Conservation (phyloP, 2,888 invertebrate genomes). For the Agrotis puta region DNA sequence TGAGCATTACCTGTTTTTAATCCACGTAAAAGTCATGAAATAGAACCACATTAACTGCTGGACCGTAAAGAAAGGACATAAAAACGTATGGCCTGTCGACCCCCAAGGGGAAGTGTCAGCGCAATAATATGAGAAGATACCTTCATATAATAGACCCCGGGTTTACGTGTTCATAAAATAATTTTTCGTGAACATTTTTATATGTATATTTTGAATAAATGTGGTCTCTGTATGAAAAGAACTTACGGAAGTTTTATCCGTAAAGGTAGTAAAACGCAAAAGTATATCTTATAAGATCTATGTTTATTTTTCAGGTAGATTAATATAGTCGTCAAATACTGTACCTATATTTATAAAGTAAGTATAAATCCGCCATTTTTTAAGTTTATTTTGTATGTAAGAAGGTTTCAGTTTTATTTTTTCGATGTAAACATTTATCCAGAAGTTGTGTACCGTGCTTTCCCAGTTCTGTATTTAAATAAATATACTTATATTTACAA, state of each 20-base stretch:
- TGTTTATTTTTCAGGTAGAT: background rate
- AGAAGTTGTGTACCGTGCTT: background rate
- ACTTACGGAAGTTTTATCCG: background rate
- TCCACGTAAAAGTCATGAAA: constrained; percentile 53
- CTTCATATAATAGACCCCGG: constrained; percentile 50
- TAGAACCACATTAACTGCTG: constrained; percentile 60
- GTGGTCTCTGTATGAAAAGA: constrained; percentile 17
- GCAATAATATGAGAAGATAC: constrained; percentile 59
- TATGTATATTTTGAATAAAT: constrained; percentile 37
- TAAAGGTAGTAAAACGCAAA: constrained; percentile 11
- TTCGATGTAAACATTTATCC: background rate
- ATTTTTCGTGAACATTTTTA: constrained; percentile 56
- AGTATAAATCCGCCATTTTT: too few species aligned
- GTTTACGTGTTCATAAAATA: constrained; percentile 57
- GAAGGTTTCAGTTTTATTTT: background rate
- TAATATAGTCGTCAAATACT: too few species aligned
- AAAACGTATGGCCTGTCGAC: constrained; percentile 55
- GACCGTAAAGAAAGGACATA: constrained; percentile 55
- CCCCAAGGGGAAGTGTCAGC: constrained; percentile 56
- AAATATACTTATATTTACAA: background rate
- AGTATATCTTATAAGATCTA: background rate
- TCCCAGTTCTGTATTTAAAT: background rate
- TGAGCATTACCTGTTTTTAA: constrained; percentile 47
- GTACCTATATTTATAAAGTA: too few species aligned
- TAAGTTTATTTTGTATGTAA: background rate